Conservation (phyloP, 2,888 invertebrate genomes). For the Idaea aversata region DNA sequence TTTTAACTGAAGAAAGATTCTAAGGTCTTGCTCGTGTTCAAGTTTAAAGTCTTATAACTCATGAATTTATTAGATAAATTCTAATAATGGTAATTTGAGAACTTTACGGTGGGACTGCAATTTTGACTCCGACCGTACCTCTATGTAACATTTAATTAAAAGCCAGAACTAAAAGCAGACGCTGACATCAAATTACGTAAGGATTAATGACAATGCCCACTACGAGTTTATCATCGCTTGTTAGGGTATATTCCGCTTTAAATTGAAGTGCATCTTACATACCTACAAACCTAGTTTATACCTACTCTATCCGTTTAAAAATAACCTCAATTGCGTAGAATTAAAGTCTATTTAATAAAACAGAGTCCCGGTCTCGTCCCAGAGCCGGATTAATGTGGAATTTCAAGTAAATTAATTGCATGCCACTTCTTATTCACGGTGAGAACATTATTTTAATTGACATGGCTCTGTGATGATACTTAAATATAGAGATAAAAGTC, state of each 20-base stretch:
- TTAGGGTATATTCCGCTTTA: slow-evolving; percentile 20
- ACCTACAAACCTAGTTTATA: slow-evolving; percentile 10
- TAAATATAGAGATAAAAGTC: slow-evolving; percentile 14
- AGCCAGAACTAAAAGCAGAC: background rate
- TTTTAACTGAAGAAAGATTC: no score
- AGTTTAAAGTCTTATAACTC: no score
- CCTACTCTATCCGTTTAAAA: slow-evolving; percentile 12
- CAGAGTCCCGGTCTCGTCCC: slow-evolving; percentile 11
- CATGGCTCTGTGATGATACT: slow-evolving; percentile 37
- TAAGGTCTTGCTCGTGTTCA: no score
- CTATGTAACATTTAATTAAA: no score
- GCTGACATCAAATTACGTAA: slow-evolving; percentile 3
- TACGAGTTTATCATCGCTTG: slow-evolving; percentile 9
- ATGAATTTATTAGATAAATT: no score
- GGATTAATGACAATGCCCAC: slow-evolving; percentile 4
- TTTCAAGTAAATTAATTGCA: slow-evolving; percentile 54
- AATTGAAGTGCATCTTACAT: slow-evolving; percentile 29
- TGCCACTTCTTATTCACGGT: slow-evolving; percentile 41
- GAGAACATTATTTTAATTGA: slow-evolving; percentile 49
- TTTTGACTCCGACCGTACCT: no score
- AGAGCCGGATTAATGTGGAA: slow-evolving; percentile 50
- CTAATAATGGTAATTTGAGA: no score
- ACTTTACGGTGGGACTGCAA: no score
- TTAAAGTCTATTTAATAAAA: slow-evolving; percentile 10
- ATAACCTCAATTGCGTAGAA: slow-evolving; percentile 5